A percentile compares a stretch with the other conserved stretches of the same genome.
Evolutionary conservation across 2,797 vertebrate species (phyloP).

Genomic region (Heterohyrax brucei): DNA sequence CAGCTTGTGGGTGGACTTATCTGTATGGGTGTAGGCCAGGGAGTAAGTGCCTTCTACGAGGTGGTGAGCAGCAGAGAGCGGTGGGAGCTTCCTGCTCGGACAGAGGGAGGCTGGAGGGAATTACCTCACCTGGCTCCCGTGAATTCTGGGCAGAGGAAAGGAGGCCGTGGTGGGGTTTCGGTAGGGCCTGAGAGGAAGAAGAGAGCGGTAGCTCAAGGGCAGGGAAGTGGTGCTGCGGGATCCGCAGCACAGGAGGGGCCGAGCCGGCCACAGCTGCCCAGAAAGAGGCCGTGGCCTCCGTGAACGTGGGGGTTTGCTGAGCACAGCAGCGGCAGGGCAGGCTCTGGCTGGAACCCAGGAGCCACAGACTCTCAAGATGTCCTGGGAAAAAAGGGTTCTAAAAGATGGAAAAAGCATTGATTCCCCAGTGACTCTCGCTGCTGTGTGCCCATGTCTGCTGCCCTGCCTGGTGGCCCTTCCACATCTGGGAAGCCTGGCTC

Average conservation of each 20-base stretch:
- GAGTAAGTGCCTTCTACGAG: conserved; percentile 72
- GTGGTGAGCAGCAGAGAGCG: neutral
- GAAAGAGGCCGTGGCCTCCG: neutral
- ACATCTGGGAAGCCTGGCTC: conserved; percentile 64
- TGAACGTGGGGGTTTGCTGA: neutral
- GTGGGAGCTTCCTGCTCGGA: conserved; percentile 69
- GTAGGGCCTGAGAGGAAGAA: neutral
- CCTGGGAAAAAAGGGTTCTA: neutral
- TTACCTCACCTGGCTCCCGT: neutral
- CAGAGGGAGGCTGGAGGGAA: neutral
- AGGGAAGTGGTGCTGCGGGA: too few species aligned
- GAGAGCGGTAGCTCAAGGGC: neutral
- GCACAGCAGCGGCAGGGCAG: neutral
- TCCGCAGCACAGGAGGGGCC: neutral
- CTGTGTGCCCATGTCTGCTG: rapidly evolving
- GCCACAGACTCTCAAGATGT: neutral
- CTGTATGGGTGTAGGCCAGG: neutral
- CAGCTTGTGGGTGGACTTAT: rapidly evolving
- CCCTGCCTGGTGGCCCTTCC: neutral
- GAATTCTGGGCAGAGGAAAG: neutral
- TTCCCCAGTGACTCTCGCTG: neutral
- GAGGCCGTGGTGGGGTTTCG: neutral
- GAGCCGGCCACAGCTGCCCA: neutral
- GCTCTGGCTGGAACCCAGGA: neutral
- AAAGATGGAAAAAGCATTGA: neutral